Conservation (phyloP, 2,113 vertebrate genomes). For the Peromyscus maniculatus region DNA sequence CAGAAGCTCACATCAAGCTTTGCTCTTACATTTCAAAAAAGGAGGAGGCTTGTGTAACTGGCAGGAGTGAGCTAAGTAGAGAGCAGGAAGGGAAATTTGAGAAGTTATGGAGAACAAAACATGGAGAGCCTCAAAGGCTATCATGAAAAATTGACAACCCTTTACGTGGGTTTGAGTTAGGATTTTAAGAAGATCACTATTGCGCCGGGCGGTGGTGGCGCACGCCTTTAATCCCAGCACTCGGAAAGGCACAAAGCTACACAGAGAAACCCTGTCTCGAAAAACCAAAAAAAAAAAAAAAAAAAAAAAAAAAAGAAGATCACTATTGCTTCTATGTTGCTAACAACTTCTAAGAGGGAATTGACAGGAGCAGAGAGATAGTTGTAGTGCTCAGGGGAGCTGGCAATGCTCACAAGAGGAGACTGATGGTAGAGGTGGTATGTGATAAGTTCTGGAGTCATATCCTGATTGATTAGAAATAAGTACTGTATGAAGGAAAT, state of each 20-base stretch:
- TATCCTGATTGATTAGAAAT: not conserved
- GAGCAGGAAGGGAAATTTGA: not conserved
- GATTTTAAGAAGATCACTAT: conserved; percentile 31
- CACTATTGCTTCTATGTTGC: not conserved
- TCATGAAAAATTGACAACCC: not conserved
- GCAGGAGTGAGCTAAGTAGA: not conserved
- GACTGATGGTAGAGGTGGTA: not conserved
- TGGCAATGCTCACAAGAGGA: not conserved
- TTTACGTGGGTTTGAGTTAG: not conserved
- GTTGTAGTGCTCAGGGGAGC: not conserved
- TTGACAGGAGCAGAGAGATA: not conserved
- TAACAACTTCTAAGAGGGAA: not conserved
- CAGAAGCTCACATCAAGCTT: not conserved
- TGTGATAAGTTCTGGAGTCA: not conserved
- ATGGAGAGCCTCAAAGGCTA: not conserved
- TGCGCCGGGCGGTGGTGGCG: too few species aligned
- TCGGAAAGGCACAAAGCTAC: too few species aligned
- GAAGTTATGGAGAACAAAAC: not conserved
- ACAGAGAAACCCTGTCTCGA: too few species aligned
- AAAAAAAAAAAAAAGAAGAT: too few species aligned
- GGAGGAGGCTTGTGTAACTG: not conserved
- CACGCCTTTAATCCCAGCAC: too few species aligned
- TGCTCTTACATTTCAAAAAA: not conserved
- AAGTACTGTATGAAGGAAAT: not conserved
- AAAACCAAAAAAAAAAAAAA: too few species aligned